Percentiles rank a stretch among this genome's conserved stretches.
These are phyloP conservation scores for Oreohelix idahoensis DNA, from an alignment of 1,140 invertebrate species.

Conservation along the genomic window DNA sequence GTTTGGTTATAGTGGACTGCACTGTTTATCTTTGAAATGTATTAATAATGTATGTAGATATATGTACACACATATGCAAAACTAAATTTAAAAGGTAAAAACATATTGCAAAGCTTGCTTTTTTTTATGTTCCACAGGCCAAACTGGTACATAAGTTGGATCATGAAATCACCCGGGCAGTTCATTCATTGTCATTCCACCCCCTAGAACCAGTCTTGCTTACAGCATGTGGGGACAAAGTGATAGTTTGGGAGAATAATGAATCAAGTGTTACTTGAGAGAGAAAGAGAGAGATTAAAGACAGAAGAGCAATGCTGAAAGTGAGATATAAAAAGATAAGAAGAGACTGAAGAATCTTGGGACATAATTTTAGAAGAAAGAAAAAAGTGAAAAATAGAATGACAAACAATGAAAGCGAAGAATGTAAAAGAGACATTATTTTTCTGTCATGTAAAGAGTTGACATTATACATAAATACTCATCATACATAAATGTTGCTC, in stretches of 20 bases:
- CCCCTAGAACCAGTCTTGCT: conserved; percentile 73
- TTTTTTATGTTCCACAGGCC: conserved; percentile 66
- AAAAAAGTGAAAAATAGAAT: neutral
- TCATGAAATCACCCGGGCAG: conserved; percentile 62
- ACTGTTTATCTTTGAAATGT: too few species aligned
- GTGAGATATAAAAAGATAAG: neutral
- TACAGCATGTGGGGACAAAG: conserved; percentile 73
- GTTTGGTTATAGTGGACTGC: too few species aligned
- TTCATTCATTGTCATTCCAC: conserved; percentile 76
- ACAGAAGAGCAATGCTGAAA: neutral
- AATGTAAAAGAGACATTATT: too few species aligned
- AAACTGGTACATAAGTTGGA: conserved; percentile 74
- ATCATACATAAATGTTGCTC: too few species aligned
- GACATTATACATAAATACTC: too few species aligned
- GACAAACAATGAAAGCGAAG: too few species aligned
- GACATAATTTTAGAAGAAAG: neutral
- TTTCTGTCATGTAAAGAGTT: too few species aligned
- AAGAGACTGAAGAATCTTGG: neutral
- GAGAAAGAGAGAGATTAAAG: neutral
- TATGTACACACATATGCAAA: too few species aligned
- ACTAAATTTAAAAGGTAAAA: too few species aligned
- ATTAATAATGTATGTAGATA: too few species aligned
- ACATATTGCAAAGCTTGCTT: neutral
- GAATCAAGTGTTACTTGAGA: conserved; percentile 12
- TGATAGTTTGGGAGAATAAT: conserved; percentile 73